Evolutionary conservation across 1,140 invertebrate genomes (phyloP), one percentile per base, ranked within the genome.

Genomic region (Saccostrea glomerata): DNA sequence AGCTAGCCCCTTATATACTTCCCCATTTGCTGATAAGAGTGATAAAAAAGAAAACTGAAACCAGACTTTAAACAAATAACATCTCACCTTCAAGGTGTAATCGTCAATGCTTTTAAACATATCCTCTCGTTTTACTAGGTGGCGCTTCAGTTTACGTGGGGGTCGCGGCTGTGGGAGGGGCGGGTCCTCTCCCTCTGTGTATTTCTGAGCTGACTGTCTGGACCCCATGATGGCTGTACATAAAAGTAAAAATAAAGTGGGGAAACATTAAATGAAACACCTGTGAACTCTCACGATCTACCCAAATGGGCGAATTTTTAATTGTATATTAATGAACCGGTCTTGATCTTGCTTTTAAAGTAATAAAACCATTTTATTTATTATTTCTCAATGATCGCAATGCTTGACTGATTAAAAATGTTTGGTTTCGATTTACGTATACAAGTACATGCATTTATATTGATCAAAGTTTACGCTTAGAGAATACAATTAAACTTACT

Each of bases 1-100:
- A 36, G 30, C 30, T 36, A 36, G 30, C 30, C 30, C 30, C 1
- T 36, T 36, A 36, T 2, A 2, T 36, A 47, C 47, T 47, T 47
- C 47, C 47, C 6, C 6, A 47, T 47, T 6, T 47, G 47, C 47
- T 47, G 47, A 47, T 47, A 47, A 47, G 2, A 47, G 47, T 9
- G 47, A 47, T 47, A 7, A 47, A 47, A 47, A 47, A 2, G 9
- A 2, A 47, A 47, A 6, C 9, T 47, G 30, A 36, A 47, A 47
- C 47, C 47, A n/a, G 55, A 56, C 1, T n/a, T 56, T n/a, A 36
- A 63, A n/a, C 11, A 25, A 56, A 20, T n/a, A n/a, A 47, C n/a
- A 11, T 63, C 73, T 87, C 83, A 89, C 88, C 85, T 89, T 89
- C 7, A 86, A 85, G n/a, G 88, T 85, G 55, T 86, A 60, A 23